Percentiles rank a stretch among this genome's conserved stretches.
Conservation (phyloP, 2,797 vertebrate genomes). For the Takifugu rubripes region DNA sequence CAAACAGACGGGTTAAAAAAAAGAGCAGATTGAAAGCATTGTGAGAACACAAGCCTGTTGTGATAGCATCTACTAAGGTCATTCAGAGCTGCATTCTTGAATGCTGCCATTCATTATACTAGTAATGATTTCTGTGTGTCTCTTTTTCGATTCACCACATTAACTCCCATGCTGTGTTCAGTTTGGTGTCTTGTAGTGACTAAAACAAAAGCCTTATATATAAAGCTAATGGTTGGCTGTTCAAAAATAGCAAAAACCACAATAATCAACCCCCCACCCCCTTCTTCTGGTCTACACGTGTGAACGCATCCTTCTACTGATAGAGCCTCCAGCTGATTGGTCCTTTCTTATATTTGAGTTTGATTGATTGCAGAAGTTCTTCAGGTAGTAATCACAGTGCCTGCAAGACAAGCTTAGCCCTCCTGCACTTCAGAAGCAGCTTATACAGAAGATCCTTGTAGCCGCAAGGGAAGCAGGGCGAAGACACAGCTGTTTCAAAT, state of each 20-base stretch:
- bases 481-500: conserved; percentile 58
- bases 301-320: conserved; percentile 3
- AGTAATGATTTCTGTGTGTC: conserved; percentile 21
- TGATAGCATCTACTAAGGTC: conserved; percentile 68
- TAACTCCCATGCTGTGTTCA: conserved; percentile 26
- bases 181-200: conserved; percentile 13
- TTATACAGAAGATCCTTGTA: conserved; percentile 22
- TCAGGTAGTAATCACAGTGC: conserved; percentile 30
- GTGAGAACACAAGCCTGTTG: conserved; percentile 61
- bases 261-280: conserved; percentile 17
- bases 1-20: conserved; percentile 46
- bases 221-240: conserved; percentile 12
- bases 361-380: conserved; percentile 53
- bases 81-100: conserved; percentile 53
- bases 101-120: conserved; percentile 46
- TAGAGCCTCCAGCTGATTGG: conserved; percentile 37
- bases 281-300: conserved; percentile 8
- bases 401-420: conserved; percentile 17
- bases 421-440: conserved; percentile 9
- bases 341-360: conserved; percentile 28
- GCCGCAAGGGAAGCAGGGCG: conserved; percentile 28
- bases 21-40: conserved; percentile 29
- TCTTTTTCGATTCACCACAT: conserved; percentile 22
- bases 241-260: neutral
- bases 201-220: conserved; percentile 4